phyloP scores from a whole-genome alignment of 2,113 vertebrate genomes.

The Neogobius melanostomus region DNA sequence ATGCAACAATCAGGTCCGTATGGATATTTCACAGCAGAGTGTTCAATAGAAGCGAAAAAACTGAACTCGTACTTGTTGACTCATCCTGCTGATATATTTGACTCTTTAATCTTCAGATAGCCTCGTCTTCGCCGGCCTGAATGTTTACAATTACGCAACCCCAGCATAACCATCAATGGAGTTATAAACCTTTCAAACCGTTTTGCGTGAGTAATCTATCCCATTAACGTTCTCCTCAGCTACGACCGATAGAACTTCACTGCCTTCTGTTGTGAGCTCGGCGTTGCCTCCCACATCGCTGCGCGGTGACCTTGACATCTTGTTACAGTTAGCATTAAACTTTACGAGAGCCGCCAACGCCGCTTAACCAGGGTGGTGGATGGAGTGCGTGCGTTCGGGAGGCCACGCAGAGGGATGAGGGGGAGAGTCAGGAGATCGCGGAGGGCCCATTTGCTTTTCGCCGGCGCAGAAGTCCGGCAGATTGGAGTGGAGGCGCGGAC shows the following conservation, averaged over 20 bases:
- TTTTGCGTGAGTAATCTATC: slow-evolving; percentile 63
- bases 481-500: slow-evolving; percentile 5
- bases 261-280: slow-evolving; percentile 55
- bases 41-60: too few relatives aligned
- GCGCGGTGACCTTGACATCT: slow-evolving; percentile 72
- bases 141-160: neutral
- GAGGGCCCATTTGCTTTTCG: slow-evolving; percentile 26
- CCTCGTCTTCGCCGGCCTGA: neutral
- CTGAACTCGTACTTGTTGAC: too few relatives aligned
- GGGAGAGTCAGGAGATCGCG: slow-evolving; percentile 18
- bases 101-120: neutral
- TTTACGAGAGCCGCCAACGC: slow-evolving; percentile 58
- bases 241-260: slow-evolving; percentile 66
- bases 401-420: neutral
- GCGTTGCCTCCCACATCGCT: slow-evolving; percentile 50
- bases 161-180: slow-evolving; percentile 32
- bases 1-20: too few relatives aligned
- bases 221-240: slow-evolving; percentile 59
- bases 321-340: slow-evolving; percentile 69
- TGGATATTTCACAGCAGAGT: too few relatives aligned
- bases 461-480: neutral
- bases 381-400: slow-evolving; percentile 50
- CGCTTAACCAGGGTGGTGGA: slow-evolving; percentile 52
- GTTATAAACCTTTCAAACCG: slow-evolving; percentile 68
- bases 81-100: neutral